Base-by-base conservation (phyloP, 2,797 vertebrate genomes). In the Eurystomus glaucurus region DNA sequence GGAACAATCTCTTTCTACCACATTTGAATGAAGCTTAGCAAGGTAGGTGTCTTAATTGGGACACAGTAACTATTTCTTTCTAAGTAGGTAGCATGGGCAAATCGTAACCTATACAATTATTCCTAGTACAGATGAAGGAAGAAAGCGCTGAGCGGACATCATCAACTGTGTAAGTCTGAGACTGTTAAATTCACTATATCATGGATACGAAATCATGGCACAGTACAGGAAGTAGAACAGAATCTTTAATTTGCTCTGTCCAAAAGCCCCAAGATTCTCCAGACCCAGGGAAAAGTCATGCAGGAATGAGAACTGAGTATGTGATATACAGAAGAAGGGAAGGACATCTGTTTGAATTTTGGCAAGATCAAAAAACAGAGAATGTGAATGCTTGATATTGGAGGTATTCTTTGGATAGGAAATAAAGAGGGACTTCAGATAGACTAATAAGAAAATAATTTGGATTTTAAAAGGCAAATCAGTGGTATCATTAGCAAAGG, bases 181-280 rank as follows among this genome's bases (percentile, higher is more conserved):
- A 45, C 22, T 88, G 22, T 43, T 74, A 54, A 81, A 77, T 74
- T 81, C 41, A 51, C 77, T 80, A 45, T 57, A 54, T 41, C 65
- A 45, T 1, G 0, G 46, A 61, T 52, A 58, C 52, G 31, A 91
- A 82, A 64, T 62, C 65, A 70, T 28, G 10, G 3, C 21, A 46
- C 13, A 69, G 37, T 31, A 19, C 64, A 62, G 69, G 33, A 83
- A 94, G 25, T 61, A 83, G 39, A 94, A 90, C 13, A 76, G 17
- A 71, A 75, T 61, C 6, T 79, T 39, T 51, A 35, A 74, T 88
- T 74, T 86, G 14, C 58, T 87, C 9, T 2, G 4, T 77, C 39
- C 80, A 82, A 64, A 85, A 94, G 19, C 37, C 18, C 20, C 23
- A 46, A 22, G 51, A 75, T 70, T 80, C 28, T 70, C 54, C 22